Conservation (phyloP, 1,140 invertebrate genomes). For the Drosophila bipectinata region DNA sequence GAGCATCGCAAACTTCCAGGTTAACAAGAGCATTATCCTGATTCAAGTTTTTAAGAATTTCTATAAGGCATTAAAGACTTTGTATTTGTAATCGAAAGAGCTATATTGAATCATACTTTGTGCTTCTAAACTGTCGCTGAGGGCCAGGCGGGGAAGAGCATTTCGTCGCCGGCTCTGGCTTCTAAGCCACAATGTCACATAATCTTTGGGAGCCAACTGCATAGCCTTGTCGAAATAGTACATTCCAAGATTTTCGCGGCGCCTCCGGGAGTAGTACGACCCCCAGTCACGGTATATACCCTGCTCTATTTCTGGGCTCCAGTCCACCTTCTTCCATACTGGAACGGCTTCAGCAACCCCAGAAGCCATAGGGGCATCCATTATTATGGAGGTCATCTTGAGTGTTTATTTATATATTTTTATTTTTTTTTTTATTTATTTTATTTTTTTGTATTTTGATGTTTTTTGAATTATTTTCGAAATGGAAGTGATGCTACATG, state of each 20-base stretch:
- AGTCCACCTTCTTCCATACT: slow-evolving; percentile 66
- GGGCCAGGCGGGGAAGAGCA: slow-evolving; percentile 48
- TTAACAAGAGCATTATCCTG: slow-evolving; percentile 45
- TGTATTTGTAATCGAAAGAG: not conserved
- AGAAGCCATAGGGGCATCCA: slow-evolving; percentile 4
- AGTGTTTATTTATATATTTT: not conserved
- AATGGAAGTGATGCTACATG: slow-evolving; percentile 3
- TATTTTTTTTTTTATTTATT: slow-evolving; percentile 2
- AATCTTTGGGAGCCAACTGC: slow-evolving; percentile 43
- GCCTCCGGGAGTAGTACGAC: slow-evolving; percentile 59
- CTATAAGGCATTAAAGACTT: not conserved
- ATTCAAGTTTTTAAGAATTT: not conserved
- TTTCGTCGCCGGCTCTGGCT: slow-evolving; percentile 61
- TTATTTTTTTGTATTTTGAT: slow-evolving; percentile 4
- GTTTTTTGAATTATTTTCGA: slow-evolving; percentile 9
- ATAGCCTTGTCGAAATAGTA: slow-evolving; percentile 69
- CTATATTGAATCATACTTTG: slow-evolving; percentile 34
- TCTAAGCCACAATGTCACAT: slow-evolving; percentile 53
- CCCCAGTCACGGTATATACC: slow-evolving; percentile 76
- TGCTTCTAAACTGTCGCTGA: slow-evolving; percentile 50
- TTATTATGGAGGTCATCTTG: slow-evolving; percentile 36
- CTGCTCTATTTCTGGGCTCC: slow-evolving; percentile 62
- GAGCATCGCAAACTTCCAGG: slow-evolving; percentile 63
- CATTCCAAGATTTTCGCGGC: slow-evolving; percentile 56
- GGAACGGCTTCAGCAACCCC: slow-evolving; percentile 34